Conservation (phyloP, 2,888 invertebrate species). For the Aelia acuminata region DNA sequence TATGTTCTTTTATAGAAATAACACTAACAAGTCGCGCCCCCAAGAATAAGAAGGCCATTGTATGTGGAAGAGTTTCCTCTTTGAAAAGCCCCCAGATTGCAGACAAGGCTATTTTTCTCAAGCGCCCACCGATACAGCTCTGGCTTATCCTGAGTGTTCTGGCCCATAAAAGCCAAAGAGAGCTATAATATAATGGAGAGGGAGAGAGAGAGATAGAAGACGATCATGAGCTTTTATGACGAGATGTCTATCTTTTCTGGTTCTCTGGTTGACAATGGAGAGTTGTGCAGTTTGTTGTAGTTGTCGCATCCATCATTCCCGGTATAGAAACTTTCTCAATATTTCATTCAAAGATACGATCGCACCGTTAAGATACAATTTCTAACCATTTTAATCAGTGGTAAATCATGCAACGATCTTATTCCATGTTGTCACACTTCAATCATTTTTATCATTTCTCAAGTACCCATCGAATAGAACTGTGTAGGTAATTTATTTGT, state of each 20-base stretch:
- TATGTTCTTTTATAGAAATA: neutral
- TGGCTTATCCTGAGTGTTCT: neutral
- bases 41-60: neutral
- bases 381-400: neutral
- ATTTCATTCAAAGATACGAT: neutral
- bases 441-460: no score
- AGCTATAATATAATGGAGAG: neutral
- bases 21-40: no score
- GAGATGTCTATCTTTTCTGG: neutral
- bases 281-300: neutral
- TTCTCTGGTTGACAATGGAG: neutral
- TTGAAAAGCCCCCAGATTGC: neutral
- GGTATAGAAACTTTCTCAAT: neutral
- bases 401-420: neutral
- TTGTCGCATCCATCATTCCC: neutral
- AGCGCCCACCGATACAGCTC: neutral
- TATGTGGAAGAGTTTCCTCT: constrained; percentile 6
- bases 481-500: no score
- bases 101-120: neutral
- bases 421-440: no score
- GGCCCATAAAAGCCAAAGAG: neutral
- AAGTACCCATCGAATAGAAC: no score
- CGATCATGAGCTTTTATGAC: neutral
- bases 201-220: no score
- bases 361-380: neutral